Base-by-base conservation (phyloP, 2,888 invertebrate genomes). In the Tigriopus californicus region DNA sequence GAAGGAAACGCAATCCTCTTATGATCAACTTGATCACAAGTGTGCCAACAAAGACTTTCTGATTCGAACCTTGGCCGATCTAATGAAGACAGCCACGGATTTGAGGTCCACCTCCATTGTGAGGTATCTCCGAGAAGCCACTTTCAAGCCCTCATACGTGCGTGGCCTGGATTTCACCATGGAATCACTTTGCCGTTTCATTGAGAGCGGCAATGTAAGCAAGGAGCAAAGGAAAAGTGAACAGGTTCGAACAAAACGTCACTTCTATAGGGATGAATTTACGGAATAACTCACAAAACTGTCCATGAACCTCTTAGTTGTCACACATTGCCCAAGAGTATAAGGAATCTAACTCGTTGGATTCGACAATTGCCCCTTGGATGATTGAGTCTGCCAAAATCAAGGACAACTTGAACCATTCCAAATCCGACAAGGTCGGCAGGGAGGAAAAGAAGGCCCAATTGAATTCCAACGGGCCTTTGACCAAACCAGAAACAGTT, bases 81-180 rank as follows among this genome's bases (percentile, higher is more conserved):
- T 41, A n/a, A 41, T 41, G 18, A 18, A 18, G 11, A 40, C 15
- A 15, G n/a, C 41, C 15, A 54, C n/a, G 10, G 44, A n/a, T 20
- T 18, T 42, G 18, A 22, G 56, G 20, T 18, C 33, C 8, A 12
- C 42, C 10, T 18, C 40, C 40, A 18, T 54, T 15, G 42, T 54
- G 6, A 40, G 42, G 11, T 44, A 18, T 5, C 46, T 56, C 12
- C 42, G 44, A 15, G 56, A 56, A 56, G 46, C 46, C 18, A 56
- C 56, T 46, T 20, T 56, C 18, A 56, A 56, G 22, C 56, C 56
- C n/a, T 56, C 56, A 11, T 56, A 25, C 24, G 49, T 49, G 20
- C 15, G 22, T 5, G 56, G 56, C 13, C 42, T 46, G 11, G 56
- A 56, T 33, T 56, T 56, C 25, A 56, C 42, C 33, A 40, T 56